phyloP scores from a whole-genome alignment of 53 echinoderm and acorn worm genomes.

The Paracentrotus lividus region DNA sequence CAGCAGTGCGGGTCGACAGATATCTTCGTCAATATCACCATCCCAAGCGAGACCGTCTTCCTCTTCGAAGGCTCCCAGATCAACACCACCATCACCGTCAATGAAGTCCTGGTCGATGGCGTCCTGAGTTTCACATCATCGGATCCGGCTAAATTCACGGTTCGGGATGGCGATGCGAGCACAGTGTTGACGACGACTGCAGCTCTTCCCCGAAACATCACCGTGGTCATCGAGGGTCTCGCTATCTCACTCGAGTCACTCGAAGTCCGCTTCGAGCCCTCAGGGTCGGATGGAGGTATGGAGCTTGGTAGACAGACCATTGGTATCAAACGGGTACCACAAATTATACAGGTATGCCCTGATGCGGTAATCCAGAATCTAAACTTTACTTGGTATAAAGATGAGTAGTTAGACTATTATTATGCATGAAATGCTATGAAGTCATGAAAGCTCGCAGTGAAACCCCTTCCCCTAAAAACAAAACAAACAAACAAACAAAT shows the following conservation, averaged over 20 bases:
- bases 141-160: background rate
- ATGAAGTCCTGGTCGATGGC: conserved; percentile 13
- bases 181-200: background rate
- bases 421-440: no score
- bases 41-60: conserved; percentile 22
- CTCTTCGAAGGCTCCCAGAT: conserved; percentile 21
- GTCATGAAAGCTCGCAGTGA: no score
- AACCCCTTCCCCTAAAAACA: no score
- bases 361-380: no score
- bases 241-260: background rate
- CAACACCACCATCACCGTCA: conserved; percentile 33
- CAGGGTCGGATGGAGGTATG: background rate
- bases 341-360: conserved; percentile 60
- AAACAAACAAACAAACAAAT: no score
- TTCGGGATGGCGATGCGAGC: background rate
- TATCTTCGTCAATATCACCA: background rate
- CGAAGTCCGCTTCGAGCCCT: conserved; percentile 11
- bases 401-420: no score
- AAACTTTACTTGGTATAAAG: no score
- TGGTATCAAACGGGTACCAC: conserved; percentile 69
- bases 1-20: conserved; percentile 23
- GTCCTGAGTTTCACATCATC: conserved; percentile 27
- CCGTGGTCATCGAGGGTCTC: conserved; percentile 41
- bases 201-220: background rate
- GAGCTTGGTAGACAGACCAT: conserved; percentile 65